These are phyloP conservation scores for Pluvianellus socialis DNA, from an alignment of 2,113 vertebrate species.

Conservation along the genomic window DNA sequence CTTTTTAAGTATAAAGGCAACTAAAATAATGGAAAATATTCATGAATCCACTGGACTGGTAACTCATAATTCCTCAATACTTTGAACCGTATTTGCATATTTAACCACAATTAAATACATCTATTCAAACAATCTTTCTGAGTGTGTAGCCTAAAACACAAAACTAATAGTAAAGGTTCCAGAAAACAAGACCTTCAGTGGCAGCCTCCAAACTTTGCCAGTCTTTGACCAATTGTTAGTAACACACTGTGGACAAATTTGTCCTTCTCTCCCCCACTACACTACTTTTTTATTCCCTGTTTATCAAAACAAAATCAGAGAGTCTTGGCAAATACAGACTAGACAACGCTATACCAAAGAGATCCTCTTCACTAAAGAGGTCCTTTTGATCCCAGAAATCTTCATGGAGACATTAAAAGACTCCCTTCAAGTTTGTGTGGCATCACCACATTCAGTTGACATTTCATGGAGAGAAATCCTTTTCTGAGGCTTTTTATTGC, in stretches of 20 bases:
- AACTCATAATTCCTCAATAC: not conserved
- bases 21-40: not conserved
- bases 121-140: not conserved
- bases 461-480: not conserved
- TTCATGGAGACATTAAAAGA: not conserved
- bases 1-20: not conserved
- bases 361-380: not conserved
- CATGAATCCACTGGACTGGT: not conserved
- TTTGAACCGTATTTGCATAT: not conserved
- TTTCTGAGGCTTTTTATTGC: not conserved
- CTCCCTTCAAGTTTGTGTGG: not conserved
- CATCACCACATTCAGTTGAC: not conserved
- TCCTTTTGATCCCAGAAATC: not conserved
- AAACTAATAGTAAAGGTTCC: not conserved
- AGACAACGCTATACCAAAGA: not conserved
- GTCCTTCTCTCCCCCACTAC: not conserved
- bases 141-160: not conserved
- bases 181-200: not conserved
- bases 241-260: not conserved
- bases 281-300: not conserved
- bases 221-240: not conserved
- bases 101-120: not conserved
- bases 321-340: not conserved
- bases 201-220: not conserved
- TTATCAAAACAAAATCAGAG: not conserved